phyloP scores from a whole-genome alignment of 2,888 invertebrate genomes.

The Camptogramma bilineatum region DNA sequence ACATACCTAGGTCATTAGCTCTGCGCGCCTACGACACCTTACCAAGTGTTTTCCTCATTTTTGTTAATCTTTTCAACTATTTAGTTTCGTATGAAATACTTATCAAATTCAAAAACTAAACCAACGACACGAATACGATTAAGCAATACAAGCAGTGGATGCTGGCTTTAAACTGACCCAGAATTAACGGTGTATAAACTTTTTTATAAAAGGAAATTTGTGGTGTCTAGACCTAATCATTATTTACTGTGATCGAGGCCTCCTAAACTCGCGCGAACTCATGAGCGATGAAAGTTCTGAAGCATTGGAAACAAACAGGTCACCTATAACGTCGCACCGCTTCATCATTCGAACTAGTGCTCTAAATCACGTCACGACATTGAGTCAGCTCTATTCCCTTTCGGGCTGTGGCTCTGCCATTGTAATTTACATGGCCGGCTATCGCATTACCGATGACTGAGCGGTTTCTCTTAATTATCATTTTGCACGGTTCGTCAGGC shows the following conservation, averaged over 20 bases:
- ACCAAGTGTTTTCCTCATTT: too few relatives aligned
- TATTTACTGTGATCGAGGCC: neutral
- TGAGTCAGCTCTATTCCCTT: slow-evolving; percentile 24
- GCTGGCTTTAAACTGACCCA: too few relatives aligned
- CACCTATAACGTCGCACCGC: slow-evolving; percentile 1
- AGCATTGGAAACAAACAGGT: slow-evolving; percentile 3
- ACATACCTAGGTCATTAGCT: too few relatives aligned
- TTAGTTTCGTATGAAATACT: too few relatives aligned
- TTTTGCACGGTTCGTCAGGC: slow-evolving; percentile 83
- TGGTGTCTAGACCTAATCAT: neutral
- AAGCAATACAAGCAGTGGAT: too few relatives aligned
- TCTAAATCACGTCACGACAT: slow-evolving; percentile 24
- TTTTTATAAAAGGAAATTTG: neutral
- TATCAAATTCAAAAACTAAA: too few relatives aligned
- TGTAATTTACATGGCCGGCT: slow-evolving; percentile 79
- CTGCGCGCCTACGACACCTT: too few relatives aligned
- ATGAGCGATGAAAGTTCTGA: slow-evolving; percentile 1
- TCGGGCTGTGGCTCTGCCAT: slow-evolving; percentile 29
- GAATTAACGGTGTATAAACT: too few relatives aligned
- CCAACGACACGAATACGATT: too few relatives aligned
- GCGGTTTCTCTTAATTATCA: slow-evolving; percentile 85
- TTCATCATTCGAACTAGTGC: slow-evolving; percentile 16
- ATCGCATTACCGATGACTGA: slow-evolving; percentile 83
- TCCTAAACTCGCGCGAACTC: neutral
- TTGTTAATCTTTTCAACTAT: too few relatives aligned